A percentile compares a stretch with the other conserved stretches of the same genome.
These are phyloP conservation scores for Masticophis lateralis DNA, from an alignment of 2,797 vertebrate species.

Conservation along the genomic window DNA sequence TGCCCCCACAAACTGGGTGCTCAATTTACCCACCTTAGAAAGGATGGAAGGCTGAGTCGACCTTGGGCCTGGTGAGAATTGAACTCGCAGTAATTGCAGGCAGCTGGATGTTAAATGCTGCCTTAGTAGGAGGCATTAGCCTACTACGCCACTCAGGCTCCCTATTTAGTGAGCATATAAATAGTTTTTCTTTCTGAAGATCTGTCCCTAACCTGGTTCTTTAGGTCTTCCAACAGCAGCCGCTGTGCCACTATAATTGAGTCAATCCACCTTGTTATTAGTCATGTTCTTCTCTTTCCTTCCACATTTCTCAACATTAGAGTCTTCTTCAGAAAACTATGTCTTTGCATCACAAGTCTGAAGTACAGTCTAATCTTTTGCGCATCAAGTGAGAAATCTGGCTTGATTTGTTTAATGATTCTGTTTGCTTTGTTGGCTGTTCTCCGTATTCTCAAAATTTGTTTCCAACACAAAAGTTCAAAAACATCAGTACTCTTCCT, in stretches of 20 bases:
- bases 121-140: no score
- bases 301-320: not conserved
- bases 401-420: not conserved
- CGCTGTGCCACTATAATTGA: not conserved
- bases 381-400: not conserved
- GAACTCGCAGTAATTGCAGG: no score
- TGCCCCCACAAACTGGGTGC: no score
- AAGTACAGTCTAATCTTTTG: not conserved
- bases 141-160: no score
- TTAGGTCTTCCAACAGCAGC: not conserved
- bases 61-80: no score
- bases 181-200: not conserved
- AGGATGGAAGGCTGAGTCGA: no score
- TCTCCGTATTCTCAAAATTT: not conserved
- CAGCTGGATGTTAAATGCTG: no score
- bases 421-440: not conserved
- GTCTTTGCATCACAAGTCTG: not conserved
- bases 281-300: not conserved
- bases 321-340: not conserved
- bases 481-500: not conserved
- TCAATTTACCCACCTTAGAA: no score
- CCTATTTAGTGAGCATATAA: not conserved
- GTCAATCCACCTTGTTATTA: not conserved
- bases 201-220: not conserved
- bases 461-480: not conserved